phyloP scores from a whole-genome alignment of 2,888 invertebrate genomes.

The Hypsopygia costalis region DNA sequence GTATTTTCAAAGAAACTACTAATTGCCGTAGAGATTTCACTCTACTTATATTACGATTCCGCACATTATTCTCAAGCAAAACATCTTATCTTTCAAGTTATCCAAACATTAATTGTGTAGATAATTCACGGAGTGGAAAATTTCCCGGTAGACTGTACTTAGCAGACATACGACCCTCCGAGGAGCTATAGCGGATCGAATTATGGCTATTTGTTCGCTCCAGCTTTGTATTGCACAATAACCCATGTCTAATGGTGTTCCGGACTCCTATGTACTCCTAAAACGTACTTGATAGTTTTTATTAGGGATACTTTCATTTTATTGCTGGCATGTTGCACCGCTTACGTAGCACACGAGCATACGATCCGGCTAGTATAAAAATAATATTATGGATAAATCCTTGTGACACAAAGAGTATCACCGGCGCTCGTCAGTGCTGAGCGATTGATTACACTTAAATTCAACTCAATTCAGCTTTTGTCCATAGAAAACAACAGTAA shows the following conservation, averaged over 20 bases:
- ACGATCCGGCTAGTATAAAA: too few relatives aligned
- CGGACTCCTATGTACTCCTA: background rate
- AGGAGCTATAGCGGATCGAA: constrained; percentile 51
- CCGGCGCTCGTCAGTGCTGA: too few relatives aligned
- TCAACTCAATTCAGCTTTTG: too few relatives aligned
- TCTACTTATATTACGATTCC: background rate
- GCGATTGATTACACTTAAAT: too few relatives aligned
- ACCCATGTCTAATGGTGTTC: constrained; percentile 33
- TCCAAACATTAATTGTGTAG: constrained; percentile 12
- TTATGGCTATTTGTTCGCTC: constrained; percentile 56
- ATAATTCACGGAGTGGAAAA: constrained; percentile 29
- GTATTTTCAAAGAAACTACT: too few relatives aligned
- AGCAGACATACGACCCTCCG: constrained; percentile 40
- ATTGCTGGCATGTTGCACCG: too few relatives aligned
- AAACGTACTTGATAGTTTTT: background rate
- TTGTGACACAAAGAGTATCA: too few relatives aligned
- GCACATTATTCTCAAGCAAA: background rate
- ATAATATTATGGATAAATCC: too few relatives aligned
- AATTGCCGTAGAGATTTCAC: too few relatives aligned
- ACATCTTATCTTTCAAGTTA: constrained; percentile 7
- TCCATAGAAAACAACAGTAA: too few relatives aligned
- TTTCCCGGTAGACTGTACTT: constrained; percentile 19
- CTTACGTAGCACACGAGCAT: too few relatives aligned
- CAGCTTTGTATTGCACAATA: constrained; percentile 34
- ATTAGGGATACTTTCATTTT: background rate